Conservation (phyloP, 2,797 vertebrate species). For the Arctocebus calabarensis region DNA sequence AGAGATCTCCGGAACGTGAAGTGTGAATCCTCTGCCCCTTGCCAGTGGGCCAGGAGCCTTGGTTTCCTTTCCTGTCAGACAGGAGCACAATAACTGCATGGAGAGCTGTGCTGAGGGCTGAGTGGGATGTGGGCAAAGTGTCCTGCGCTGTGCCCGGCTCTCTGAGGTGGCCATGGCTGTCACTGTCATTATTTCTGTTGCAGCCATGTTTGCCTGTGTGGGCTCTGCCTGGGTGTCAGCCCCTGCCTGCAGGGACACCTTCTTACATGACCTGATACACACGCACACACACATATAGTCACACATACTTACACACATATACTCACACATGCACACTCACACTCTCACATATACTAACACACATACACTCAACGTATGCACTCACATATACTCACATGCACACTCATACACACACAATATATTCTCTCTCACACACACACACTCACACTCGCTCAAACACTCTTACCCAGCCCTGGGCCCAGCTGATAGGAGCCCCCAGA, state of each 20-base stretch:
- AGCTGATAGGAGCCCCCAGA: too few relatives aligned
- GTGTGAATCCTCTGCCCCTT: too few relatives aligned
- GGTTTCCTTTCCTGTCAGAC: neutral
- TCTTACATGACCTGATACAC: neutral
- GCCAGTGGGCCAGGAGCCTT: neutral
- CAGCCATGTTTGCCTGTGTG: neutral
- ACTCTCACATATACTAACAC: too few relatives aligned
- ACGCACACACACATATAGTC: neutral
- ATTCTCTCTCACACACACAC: too few relatives aligned
- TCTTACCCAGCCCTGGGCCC: too few relatives aligned
- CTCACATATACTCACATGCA: rapidly evolving
- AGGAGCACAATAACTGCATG: rapidly evolving
- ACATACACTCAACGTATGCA: neutral
- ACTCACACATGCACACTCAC: neutral
- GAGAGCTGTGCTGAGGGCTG: rapidly evolving
- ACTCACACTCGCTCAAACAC: too few relatives aligned
- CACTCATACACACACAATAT: neutral
- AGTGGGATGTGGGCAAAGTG: rapidly evolving
- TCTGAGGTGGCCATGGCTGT: rapidly evolving
- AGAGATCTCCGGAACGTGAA: rapidly evolving
- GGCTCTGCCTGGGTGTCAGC: too few relatives aligned
- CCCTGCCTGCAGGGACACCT: rapidly evolving
- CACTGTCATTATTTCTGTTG: rapidly evolving
- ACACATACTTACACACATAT: too few relatives aligned
- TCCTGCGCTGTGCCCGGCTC: rapidly evolving